phyloP scores from a whole-genome alignment of 2,797 vertebrate species.

The Masticophis lateralis region DNA sequence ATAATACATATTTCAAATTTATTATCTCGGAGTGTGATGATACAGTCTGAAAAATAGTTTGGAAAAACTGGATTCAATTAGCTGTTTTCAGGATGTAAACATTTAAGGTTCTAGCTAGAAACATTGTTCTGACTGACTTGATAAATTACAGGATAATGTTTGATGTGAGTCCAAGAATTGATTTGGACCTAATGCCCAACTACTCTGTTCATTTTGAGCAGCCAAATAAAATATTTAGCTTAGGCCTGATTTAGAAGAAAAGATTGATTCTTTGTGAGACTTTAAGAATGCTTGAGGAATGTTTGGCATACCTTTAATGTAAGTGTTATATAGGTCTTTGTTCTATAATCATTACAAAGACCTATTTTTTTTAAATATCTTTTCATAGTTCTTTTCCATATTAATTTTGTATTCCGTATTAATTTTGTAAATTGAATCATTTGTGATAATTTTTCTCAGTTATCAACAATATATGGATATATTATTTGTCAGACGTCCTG shows the following conservation, averaged over 20 bases:
- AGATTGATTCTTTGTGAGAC: constrained; percentile 74
- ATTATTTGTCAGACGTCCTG: not conserved
- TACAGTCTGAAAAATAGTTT: constrained; percentile 69
- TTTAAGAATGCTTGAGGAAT: constrained; percentile 74
- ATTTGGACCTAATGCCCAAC: constrained; percentile 73
- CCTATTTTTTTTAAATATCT: constrained; percentile 49
- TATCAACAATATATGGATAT: constrained; percentile 17
- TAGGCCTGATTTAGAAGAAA: constrained; percentile 72
- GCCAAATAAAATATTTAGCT: constrained; percentile 82
- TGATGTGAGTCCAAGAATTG: constrained; percentile 76
- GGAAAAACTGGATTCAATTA: constrained; percentile 77
- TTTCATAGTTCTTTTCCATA: constrained; percentile 40
- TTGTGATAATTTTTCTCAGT: not conserved
- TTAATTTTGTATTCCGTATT: not conserved
- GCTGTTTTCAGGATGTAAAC: constrained; percentile 76
- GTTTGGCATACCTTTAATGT: constrained; percentile 76
- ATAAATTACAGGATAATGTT: constrained; percentile 77
- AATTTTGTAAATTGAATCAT: not conserved
- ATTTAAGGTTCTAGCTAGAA: constrained; percentile 76
- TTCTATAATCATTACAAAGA: constrained; percentile 60
- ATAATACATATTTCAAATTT: constrained; percentile 57
- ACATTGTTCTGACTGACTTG: constrained; percentile 80
- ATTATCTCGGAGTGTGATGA: constrained; percentile 67
- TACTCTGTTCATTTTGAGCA: constrained; percentile 71
- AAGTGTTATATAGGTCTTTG: constrained; percentile 74